Percentiles rank a stretch among this genome's conserved stretches.
phyloP scores from a whole-genome alignment of 1,140 invertebrate genomes.

The Drosophila ohnishii region DNA sequence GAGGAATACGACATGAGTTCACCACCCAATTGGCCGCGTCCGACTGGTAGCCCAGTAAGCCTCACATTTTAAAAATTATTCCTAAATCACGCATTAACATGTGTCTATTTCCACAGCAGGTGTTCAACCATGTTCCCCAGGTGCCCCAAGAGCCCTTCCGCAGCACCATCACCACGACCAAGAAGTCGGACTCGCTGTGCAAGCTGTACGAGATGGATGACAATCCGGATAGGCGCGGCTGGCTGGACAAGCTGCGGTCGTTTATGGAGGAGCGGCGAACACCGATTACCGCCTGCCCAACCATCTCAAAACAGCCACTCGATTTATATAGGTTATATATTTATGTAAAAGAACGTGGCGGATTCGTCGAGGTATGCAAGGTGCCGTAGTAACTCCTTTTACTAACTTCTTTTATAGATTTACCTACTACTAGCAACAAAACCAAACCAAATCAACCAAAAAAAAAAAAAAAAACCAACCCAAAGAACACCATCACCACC shows the following conservation, averaged over 20 bases:
- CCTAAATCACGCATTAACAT: neutral
- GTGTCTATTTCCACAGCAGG: constrained; percentile 86
- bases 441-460: constrained; percentile 63
- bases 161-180: constrained; percentile 84
- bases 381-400: constrained; percentile 86
- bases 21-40: constrained; percentile 92
- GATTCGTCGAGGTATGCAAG: constrained; percentile 97
- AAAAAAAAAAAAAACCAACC: constrained; percentile 26
- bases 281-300: constrained; percentile 96
- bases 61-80: neutral
- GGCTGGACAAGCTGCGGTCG: constrained; percentile 95
- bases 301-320: constrained; percentile 98
- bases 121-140: constrained; percentile 93
- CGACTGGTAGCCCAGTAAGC: constrained; percentile 94
- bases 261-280: constrained; percentile 97
- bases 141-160: constrained; percentile 91
- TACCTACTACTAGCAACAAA: constrained; percentile 81
- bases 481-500: constrained; percentile 51
- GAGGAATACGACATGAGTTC: constrained; percentile 96
- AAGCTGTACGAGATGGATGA: constrained; percentile 99
- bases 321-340: constrained; percentile 98
- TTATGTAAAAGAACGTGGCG: constrained; percentile 97
- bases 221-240: constrained; percentile 93
- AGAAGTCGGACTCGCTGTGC: constrained; percentile 95
- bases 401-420: constrained; percentile 83